Evolutionary conservation across 2,113 vertebrate species (phyloP), one percentile per base, ranked within the genome.

Genomic region (Stigmatopora argus): DNA sequence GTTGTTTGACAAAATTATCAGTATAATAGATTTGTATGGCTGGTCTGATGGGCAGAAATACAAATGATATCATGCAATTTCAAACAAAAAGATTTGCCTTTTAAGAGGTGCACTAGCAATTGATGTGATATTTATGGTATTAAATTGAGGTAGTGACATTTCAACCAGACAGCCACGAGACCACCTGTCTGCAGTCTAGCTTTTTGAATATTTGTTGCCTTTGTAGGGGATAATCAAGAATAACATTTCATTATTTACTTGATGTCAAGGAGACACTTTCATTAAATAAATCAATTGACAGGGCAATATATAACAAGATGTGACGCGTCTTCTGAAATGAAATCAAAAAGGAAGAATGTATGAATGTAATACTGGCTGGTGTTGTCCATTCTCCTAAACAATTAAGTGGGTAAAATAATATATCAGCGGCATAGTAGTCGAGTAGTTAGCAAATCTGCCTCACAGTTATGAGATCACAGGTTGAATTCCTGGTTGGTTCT

Each of bases 241-340:
- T 14, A 59, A 51, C 55, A 52, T 45, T 75, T 77, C 59, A 69
- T 64, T 60, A 41, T 19, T 49, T 45, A 38, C 38, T 65, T n/a
- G 46, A 59, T 62, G 63, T 73, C 64, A 68, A 11, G 9, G 69
- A 78, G 60, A 62, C 56, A 52, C 23, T 67, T 77, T 78, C 18
- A 18, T 51, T 7, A 79, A 73, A 79, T 73, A 57, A 73, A 76
- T 71, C 48, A 72, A 57, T 73, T 64, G 69, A 35, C 62, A 71
- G 78, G 69, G 71, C 62, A 80, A 72, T 61, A 44, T 21, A 44
- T n/a, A 21, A n/a, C 66, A 74, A 74, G 75, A 64, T 78, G 67
- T 72, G n/a, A 67, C 68, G 58, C 69, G 44, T 34, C 69, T 75
- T 83, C 58, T 60, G 65, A 74, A 68, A 74, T 59, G 14, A 23